Evolutionary conservation across 2,113 vertebrate genomes (phyloP), one percentile per base, ranked within the genome.

Genomic region (Nothocercus julius): DNA sequence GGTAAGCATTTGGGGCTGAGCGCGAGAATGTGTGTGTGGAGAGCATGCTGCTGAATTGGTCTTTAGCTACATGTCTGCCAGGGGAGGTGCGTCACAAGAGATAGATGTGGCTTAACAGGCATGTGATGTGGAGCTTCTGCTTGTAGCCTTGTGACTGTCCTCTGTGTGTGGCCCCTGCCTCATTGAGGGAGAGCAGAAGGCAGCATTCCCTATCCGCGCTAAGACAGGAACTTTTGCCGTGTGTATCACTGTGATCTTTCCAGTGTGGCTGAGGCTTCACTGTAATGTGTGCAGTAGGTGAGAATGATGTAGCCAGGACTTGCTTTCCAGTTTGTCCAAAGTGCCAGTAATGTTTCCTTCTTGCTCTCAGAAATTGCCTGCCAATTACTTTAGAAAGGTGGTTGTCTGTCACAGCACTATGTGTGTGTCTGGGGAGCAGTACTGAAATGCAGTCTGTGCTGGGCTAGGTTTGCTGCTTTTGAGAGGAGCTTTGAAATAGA

Each of bases 1-100:
- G 5, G 98, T 98, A 72, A 92, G 98, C 95, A 14, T 74, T 63
- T 49, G 59, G 30, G 30, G 8, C 28, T 77, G 38, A 64, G 51
- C 61, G 32, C 19, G 3, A 2, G 38, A 16, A 9, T 82, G 87
- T 64, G 4, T 5, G 2, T 36, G 8, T 16, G 45, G 69, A 82
- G 47, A 66, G 56, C 42, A 72, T 30, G 8, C 51, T 66, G 40
- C 36, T 87, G 1, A 82, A 79, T 49, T 73, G 32, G 18, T 63
- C 11, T 2, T 11, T 67, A 61, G 36, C 66, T 21, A 28, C 9
- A 28, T 32, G 40, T 54, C 32, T 85, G 5, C 54, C 67, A 74
- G 7, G 7, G 68, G 61, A 88, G 17, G 7, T 59, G 4, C 32
- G 45, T 58, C 67, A 47, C 44, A 89, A 84, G 13, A 74, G 73